phyloP scores from a whole-genome alignment of 1,140 invertebrate species.

The Caenorhabditis latens region DNA sequence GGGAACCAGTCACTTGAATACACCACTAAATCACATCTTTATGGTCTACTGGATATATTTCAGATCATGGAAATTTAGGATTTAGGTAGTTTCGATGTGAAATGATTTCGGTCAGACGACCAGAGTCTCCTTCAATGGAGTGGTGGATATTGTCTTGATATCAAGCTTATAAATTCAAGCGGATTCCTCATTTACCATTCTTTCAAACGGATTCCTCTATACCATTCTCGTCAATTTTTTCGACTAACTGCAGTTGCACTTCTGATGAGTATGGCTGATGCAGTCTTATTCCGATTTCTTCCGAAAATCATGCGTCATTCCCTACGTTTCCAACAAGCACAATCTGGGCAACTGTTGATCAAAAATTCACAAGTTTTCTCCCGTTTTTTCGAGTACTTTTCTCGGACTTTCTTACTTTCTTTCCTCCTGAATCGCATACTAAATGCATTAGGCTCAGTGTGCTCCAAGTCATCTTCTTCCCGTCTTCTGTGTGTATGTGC shows the following conservation, averaged over 20 bases:
- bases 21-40: not conserved
- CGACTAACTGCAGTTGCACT: too few species aligned
- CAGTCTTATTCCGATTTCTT: too few species aligned
- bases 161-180: too few species aligned
- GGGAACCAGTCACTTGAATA: not conserved
- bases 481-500: not conserved
- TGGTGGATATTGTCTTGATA: too few species aligned
- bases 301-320: not conserved
- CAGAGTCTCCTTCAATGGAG: too few species aligned
- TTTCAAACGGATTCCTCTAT: too few species aligned
- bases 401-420: slow-evolving; percentile 22
- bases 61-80: not conserved
- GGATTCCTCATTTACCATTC: too few species aligned
- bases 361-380: slow-evolving; percentile 40
- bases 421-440: slow-evolving; percentile 37
- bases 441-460: slow-evolving; percentile 46
- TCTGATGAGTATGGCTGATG: too few species aligned
- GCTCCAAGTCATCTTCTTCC: slow-evolving; percentile 48
- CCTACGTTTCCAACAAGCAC: not conserved
- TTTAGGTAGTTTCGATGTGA: too few species aligned
- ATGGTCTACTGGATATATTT: slow-evolving; percentile 3
- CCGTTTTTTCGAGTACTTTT: slow-evolving; percentile 4
- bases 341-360: not conserved
- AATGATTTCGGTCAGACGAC: too few species aligned
- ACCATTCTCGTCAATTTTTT: too few species aligned